Conservation (phyloP, 2,113 vertebrate genomes). For the Cheilinus undulatus region DNA sequence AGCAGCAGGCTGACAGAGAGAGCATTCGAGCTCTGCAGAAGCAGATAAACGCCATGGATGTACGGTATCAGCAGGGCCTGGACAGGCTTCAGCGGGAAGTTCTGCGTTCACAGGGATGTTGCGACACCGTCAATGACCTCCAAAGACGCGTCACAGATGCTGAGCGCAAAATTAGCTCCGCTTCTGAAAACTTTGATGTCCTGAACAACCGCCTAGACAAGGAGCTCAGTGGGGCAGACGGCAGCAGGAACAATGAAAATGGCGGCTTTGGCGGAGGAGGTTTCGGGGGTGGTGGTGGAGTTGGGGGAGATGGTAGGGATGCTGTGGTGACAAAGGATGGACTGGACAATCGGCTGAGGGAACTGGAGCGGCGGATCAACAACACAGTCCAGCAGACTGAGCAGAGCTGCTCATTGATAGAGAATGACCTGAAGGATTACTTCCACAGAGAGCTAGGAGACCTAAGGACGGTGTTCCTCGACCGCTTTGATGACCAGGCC, state of each 20-base stretch:
- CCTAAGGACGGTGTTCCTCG: conserved; percentile 70
- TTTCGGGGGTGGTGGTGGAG: neutral
- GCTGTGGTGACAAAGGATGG: conserved; percentile 53
- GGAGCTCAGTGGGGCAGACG: conserved; percentile 48
- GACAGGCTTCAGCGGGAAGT: conserved; percentile 79
- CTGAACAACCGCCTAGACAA: conserved; percentile 80
- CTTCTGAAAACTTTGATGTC: conserved; percentile 75
- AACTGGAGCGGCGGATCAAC: conserved; percentile 86
- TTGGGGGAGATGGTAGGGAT: neutral
- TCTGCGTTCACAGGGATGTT: conserved; percentile 77
- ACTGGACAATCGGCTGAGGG: conserved; percentile 78
- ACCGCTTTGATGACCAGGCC: conserved; percentile 80
- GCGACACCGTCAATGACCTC: conserved; percentile 69
- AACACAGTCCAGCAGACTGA: conserved; percentile 77
- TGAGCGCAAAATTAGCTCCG: conserved; percentile 83
- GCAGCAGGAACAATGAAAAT: neutral
- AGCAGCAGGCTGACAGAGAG: conserved; percentile 87
- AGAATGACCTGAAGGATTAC: conserved; percentile 76
- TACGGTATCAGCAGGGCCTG: conserved; percentile 78
- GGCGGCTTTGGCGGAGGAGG: conserved; percentile 29
- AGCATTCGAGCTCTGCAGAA: conserved; percentile 89
- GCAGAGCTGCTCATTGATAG: conserved; percentile 73
- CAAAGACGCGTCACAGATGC: conserved; percentile 77
- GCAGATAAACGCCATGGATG: conserved; percentile 84
- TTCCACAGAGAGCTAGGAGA: conserved; percentile 75